Conservation (phyloP, 2,888 invertebrate genomes). For the Drosophila suboccidentalis region DNA sequence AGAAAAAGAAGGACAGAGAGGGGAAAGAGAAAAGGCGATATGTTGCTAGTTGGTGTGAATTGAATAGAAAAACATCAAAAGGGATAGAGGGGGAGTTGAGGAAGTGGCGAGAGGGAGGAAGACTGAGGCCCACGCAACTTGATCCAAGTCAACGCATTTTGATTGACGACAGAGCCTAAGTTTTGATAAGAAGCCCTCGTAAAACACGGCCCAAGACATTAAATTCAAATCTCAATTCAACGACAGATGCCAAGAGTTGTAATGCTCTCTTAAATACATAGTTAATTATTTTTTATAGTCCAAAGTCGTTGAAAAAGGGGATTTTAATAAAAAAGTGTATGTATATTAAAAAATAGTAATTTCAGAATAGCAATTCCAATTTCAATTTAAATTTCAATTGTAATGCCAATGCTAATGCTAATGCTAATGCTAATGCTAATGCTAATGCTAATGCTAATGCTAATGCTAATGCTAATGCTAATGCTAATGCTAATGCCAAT, state of each 20-base stretch:
- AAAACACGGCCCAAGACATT: constrained; percentile 44
- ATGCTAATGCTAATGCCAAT: not conserved
- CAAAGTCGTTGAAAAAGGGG: not conserved
- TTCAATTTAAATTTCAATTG: no score
- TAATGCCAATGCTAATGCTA: not conserved
- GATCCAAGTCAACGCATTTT: constrained; percentile 50
- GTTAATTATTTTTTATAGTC: constrained; percentile 14
- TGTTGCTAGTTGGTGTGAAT: constrained; percentile 26
- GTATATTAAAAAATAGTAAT: no score
- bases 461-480: constrained; percentile 2
- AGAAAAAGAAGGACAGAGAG: constrained; percentile 7
- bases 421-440: not conserved
- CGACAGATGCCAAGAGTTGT: not conserved
- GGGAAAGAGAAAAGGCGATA: not conserved
- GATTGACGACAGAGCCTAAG: constrained; percentile 63
- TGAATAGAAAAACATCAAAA: not conserved
- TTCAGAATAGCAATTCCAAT: no score
- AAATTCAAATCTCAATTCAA: constrained; percentile 9
- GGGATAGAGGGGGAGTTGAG: not conserved
- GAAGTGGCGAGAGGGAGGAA: no score
- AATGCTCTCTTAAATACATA: constrained; percentile 15
- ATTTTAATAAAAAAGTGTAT: not conserved
- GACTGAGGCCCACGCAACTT: constrained; percentile 50
- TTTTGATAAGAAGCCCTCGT: constrained; percentile 63
- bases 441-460: not conserved